Evolutionary conservation across 1,140 invertebrate genomes (phyloP).

Genomic region (Eciton burchellii): DNA sequence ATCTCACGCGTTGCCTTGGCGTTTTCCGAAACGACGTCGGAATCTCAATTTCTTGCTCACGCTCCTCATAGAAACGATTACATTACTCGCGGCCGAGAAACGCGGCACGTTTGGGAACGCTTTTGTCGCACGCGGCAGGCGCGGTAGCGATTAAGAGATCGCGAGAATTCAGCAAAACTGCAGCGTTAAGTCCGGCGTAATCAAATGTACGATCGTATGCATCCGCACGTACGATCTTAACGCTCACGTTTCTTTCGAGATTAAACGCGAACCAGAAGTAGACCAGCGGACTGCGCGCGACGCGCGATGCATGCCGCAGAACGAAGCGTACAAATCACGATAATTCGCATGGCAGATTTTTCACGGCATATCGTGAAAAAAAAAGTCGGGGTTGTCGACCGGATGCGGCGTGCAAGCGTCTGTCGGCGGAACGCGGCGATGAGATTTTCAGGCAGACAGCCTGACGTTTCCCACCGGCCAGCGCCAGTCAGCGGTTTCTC

Average conservation of each 20-base stretch:
- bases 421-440: too few species aligned
- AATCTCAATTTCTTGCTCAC: slow-evolving; percentile 38
- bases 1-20: slow-evolving; percentile 21
- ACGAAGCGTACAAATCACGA: too few species aligned
- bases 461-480: not conserved
- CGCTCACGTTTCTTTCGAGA: not conserved
- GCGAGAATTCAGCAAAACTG: too few species aligned
- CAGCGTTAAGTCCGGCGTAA: too few species aligned
- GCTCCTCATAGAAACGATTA: slow-evolving; percentile 32
- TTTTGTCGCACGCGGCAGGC: slow-evolving; percentile 5
- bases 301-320: too few species aligned
- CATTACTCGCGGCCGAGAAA: slow-evolving; percentile 27
- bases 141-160: too few species aligned
- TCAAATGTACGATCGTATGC: not conserved
- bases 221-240: not conserved
- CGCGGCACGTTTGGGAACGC: too few species aligned
- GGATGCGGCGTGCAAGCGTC: not conserved
- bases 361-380: too few species aligned
- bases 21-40: slow-evolving; percentile 46
- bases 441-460: slow-evolving; percentile 34
- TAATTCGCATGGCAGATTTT: too few species aligned
- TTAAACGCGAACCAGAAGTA: not conserved
- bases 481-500: not conserved
- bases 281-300: too few species aligned
- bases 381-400: too few species aligned